Conservation (phyloP, 2,888 invertebrate genomes). For the Meteorus cinctellus region DNA sequence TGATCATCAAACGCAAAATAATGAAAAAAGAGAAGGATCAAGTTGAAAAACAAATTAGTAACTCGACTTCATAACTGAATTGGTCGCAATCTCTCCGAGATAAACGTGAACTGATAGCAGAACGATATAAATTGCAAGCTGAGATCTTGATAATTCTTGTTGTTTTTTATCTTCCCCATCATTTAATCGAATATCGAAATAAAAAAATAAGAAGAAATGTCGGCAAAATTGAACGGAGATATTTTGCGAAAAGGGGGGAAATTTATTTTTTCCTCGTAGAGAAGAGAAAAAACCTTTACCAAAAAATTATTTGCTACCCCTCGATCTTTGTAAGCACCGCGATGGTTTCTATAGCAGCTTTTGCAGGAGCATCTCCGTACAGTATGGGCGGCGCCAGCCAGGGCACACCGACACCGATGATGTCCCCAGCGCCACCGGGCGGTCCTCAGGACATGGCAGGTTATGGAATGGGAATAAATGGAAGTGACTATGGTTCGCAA, state of each 20-base stretch:
- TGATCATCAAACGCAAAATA: background rate
- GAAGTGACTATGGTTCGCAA: conserved; percentile 88
- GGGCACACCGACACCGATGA: conserved; percentile 94
- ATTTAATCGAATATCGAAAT: background rate
- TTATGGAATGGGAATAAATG: conserved; percentile 93
- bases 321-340: conserved; percentile 72
- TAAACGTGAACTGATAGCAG: background rate
- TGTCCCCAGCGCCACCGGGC: conserved; percentile 91
- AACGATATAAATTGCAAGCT: background rate
- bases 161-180: conserved; percentile 13
- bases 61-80: conserved; percentile 2
- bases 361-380: conserved; percentile 88
- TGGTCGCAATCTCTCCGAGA: background rate
- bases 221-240: conserved; percentile 10
- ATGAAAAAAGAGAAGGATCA: background rate
- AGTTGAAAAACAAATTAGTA: conserved; percentile 1
- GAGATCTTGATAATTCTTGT: background rate
- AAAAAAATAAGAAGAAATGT: background rate
- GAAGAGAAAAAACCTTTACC: conserved; percentile 21
- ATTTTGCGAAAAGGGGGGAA: conserved; percentile 36
- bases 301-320: conserved; percentile 56
- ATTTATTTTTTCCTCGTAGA: conserved; percentile 29
- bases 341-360: conserved; percentile 74
- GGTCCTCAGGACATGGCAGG: conserved; percentile 90
- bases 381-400: conserved; percentile 89